Evolutionary conservation across 2,113 vertebrate genomes (phyloP).

Genomic region (Irena cyanogastra): DNA sequence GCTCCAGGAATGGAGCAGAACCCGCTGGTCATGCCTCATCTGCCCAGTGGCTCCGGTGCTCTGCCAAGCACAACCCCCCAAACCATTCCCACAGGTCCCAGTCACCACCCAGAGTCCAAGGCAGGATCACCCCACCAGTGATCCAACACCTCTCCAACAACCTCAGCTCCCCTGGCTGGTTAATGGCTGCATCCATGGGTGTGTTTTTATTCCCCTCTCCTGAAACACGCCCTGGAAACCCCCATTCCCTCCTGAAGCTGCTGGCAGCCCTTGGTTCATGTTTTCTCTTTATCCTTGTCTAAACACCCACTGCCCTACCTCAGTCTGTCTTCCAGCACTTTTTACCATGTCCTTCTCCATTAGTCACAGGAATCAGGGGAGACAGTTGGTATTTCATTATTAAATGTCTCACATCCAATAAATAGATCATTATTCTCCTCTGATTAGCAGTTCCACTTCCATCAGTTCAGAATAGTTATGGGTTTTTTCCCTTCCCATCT

Average conservation of each 20-base stretch:
- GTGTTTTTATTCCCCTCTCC: neutral
- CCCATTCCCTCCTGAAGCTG: neutral
- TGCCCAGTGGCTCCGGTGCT: accelerated
- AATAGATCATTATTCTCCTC: conserved; percentile 38
- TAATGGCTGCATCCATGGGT: neutral
- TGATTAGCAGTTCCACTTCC: conserved; percentile 10
- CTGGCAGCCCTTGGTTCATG: neutral
- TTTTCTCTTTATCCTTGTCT: neutral
- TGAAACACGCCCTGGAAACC: neutral
- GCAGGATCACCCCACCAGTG: neutral
- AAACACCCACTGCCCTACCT: neutral
- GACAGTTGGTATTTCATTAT: conserved; percentile 30
- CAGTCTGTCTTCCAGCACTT: neutral
- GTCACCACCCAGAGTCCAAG: neutral
- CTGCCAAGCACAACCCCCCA: neutral
- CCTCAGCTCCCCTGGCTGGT: neutral
- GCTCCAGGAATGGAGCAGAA: neutral
- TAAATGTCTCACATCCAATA: conserved; percentile 6
- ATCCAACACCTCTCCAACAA: neutral
- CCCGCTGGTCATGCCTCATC: too few relatives aligned
- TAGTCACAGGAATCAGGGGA: conserved; percentile 2
- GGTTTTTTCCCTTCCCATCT: neutral
- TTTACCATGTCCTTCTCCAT: neutral
- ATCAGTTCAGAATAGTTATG: neutral
- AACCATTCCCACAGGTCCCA: accelerated